Evolutionary conservation across 64 coral and sea anemone species (phyloP), one percentile per base, ranked within the genome.

Genomic region (Pocillopora verrucosa): DNA sequence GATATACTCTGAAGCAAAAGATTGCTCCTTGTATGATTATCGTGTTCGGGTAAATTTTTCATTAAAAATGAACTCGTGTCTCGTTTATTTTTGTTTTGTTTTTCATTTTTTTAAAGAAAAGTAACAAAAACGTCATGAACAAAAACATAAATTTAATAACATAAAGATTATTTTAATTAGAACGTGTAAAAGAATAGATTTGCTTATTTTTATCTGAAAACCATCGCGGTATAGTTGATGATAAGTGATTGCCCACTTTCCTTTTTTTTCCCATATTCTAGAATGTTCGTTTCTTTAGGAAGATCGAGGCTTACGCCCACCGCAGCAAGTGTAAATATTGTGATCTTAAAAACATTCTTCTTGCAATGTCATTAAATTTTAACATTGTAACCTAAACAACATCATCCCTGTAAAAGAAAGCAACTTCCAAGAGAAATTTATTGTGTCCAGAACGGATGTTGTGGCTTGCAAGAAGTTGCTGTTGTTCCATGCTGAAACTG

Each of bases 291-390:
- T 24, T 70, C 30, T 70, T 70, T 70, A 11, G 64, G 22, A 11
- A 2, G 67, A 70, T 25, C 9, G 25, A 26, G 22, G 25, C 22
- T n/a, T 30, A 70, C 6, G 67, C 20, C 2, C 67, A 70, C 67
- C 41, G 2, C 19, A 62, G 59, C 11, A 16, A 14, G 2, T 10
- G 35, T 34, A 63, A 64, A 16, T 9, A 16, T 34, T 63, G 61
- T 81, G 30, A n/a, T 10, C 10, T 41, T 16, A 45, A 16, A 65
- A 45, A 37, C 16, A 24, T 68, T 38, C 63, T 16, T 22, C 34
- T 11, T 20, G 26, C 10, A 65, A 41, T 19, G 24, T 11, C 35
- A 65, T 67, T 83, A 85, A 85, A 85, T 57, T 58, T 85, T 85
- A 85, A 85, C 13, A 45, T 72, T 85, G 56, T 72, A 12, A 5